Evolutionary conservation across 2,797 vertebrate genomes (phyloP).

Genomic region (Loris lydekkerianus): DNA sequence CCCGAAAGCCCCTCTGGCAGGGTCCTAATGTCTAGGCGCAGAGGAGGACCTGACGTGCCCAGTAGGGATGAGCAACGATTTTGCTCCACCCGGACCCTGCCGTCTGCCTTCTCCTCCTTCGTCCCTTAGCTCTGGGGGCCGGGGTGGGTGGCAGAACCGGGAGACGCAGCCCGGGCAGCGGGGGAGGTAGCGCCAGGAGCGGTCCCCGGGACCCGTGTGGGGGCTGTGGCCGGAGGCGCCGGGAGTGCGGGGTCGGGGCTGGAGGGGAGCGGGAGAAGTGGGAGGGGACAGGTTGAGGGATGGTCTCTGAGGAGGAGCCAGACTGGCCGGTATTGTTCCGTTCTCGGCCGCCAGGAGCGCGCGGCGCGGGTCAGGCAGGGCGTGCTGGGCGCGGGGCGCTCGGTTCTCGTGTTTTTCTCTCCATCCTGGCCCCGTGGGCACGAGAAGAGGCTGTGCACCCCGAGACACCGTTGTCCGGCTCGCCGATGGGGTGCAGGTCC

Average conservation of each 20-base stretch:
- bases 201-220: neutral
- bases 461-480: neutral
- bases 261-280: conserved; percentile 23
- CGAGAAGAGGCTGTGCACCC: neutral
- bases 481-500: neutral
- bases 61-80: neutral
- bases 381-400: neutral
- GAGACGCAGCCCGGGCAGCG: neutral
- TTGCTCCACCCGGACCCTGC: neutral
- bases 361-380: neutral
- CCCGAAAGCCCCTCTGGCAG: neutral
- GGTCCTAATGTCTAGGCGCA: neutral
- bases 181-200: neutral
- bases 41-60: neutral
- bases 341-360: neutral
- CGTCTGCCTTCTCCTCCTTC: neutral
- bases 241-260: neutral
- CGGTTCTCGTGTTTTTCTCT: neutral
- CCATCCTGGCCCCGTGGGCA: neutral
- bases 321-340: conserved; percentile 70
- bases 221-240: neutral
- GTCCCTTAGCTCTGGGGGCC: neutral
- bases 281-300: conserved; percentile 75
- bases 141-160: neutral
- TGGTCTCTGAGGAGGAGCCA: conserved; percentile 81